Conservation (phyloP, 2,888 invertebrate genomes). For the Sclerodermus sp. region DNA sequence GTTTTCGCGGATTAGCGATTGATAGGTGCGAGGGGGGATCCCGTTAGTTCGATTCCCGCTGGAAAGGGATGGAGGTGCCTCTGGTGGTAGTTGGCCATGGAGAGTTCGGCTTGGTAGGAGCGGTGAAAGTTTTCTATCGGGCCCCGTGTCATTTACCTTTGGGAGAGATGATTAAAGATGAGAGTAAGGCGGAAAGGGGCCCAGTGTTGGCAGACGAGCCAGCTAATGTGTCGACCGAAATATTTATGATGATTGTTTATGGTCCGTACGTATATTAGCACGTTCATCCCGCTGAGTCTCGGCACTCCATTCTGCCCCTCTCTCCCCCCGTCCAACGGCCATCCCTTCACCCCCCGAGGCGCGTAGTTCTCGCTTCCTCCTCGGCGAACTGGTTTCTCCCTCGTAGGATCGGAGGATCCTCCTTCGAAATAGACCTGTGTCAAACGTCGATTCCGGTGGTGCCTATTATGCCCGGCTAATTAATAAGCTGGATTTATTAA, state of each 20-base stretch:
- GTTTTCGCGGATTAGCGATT: no score
- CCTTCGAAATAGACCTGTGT: no score
- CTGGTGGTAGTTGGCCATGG: no score
- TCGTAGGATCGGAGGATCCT: background rate
- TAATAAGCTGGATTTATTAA: no score
- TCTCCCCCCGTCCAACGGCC: constrained; percentile 7
- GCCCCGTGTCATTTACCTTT: background rate
- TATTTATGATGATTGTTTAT: constrained; percentile 57
- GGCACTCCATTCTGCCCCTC: constrained; percentile 10
- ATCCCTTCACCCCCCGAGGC: background rate
- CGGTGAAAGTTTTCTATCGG: constrained; percentile 10
- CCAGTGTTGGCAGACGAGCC: constrained; percentile 46
- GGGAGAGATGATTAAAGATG: constrained; percentile 31
- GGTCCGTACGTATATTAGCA: constrained; percentile 54
- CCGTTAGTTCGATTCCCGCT: no score
- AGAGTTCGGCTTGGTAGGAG: no score
- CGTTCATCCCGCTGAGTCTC: constrained; percentile 35
- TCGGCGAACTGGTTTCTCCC: constrained; percentile 22
- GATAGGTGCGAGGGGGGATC: no score
- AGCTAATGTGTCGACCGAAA: constrained; percentile 55
- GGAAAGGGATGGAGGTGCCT: no score
- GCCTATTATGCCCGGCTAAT: no score
- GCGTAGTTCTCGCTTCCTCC: background rate
- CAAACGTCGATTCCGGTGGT: no score
- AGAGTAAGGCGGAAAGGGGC: constrained; percentile 17